Conservation (phyloP, 30 jellyfish, hydroid and myxozoan species). For the Turritopsis rubra region DNA sequence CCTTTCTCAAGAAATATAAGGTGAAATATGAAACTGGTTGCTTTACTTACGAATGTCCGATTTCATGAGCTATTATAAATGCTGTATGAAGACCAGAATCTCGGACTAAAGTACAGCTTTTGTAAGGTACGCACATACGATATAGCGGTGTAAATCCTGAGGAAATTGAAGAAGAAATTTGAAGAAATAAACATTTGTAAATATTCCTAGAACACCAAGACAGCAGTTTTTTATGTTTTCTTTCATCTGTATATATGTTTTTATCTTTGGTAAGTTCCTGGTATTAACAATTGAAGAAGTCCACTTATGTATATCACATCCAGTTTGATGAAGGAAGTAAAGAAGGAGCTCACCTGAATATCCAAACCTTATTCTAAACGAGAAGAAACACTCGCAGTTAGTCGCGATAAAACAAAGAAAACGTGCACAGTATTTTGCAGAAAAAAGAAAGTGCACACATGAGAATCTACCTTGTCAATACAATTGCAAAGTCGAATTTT, state of each 20-base stretch:
- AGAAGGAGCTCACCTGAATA: background rate
- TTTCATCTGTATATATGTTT: too few species aligned
- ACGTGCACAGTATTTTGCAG: too few species aligned
- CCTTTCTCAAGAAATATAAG: too few species aligned
- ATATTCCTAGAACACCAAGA: background rate
- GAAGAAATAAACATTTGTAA: background rate
- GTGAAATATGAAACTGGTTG: too few species aligned
- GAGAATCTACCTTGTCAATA: constrained; percentile 9
- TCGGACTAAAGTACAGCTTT: constrained; percentile 7
- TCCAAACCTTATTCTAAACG: background rate
- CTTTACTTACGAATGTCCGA: constrained; percentile 14
- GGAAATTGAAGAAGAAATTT: background rate
- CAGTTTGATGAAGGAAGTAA: background rate
- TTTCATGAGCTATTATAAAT: constrained; percentile 22
- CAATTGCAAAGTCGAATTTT: background rate
- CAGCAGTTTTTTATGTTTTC: background rate
- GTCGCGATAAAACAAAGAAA: too few species aligned
- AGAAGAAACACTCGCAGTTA: background rate
- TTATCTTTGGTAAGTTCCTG: too few species aligned
- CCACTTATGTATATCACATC: too few species aligned
- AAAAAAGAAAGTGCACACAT: background rate
- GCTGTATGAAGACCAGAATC: constrained; percentile 17
- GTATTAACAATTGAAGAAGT: too few species aligned
- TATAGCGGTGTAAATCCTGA: constrained; percentile 28
- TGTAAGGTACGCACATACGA: constrained; percentile 18